A percentile compares a stretch with the other conserved stretches of the same genome.
These are phyloP conservation scores for Characodon lateralis DNA, from an alignment of 2,797 vertebrate species.

Conservation along the genomic window DNA sequence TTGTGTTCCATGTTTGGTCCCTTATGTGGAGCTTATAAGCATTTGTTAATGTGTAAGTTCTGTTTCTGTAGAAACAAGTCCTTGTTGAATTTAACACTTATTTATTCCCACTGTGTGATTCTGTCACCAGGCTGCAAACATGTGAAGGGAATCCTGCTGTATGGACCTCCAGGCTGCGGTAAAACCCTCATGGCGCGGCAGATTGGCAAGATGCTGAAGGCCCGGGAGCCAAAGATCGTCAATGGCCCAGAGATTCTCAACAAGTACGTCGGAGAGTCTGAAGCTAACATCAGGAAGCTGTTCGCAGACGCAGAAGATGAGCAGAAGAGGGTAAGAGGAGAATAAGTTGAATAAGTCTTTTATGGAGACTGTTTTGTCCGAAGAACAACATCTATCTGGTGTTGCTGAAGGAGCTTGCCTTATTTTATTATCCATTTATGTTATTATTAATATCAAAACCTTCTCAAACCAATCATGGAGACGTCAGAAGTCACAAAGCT, in stretches of 20 bases:
- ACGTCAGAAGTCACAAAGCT: background rate
- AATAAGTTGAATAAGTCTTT: background rate
- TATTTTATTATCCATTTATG: background rate
- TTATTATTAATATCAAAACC: background rate
- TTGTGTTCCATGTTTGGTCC: background rate
- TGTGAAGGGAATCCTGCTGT: conserved; percentile 97
- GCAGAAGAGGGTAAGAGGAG: conserved; percentile 88
- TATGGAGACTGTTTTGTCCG: background rate
- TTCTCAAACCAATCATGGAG: background rate
- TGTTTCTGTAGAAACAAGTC: background rate
- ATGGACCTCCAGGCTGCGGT: conserved; percentile 94
- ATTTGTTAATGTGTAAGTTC: background rate
- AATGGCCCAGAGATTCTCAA: conserved; percentile 98
- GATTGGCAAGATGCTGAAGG: conserved; percentile 98
- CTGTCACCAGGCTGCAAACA: conserved; percentile 88
- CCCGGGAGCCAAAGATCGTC: conserved; percentile 95
- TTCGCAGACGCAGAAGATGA: conserved; percentile 98
- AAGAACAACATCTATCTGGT: background rate
- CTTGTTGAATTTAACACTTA: background rate
- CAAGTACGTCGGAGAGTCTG: conserved; percentile 97
- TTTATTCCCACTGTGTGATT: background rate
- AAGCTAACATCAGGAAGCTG: conserved; percentile 97
- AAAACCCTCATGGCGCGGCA: conserved; percentile 98
- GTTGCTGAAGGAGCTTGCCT: background rate
- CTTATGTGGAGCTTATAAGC: background rate